phyloP scores from a whole-genome alignment of 1,140 invertebrate genomes.

The Drosophila varians region DNA sequence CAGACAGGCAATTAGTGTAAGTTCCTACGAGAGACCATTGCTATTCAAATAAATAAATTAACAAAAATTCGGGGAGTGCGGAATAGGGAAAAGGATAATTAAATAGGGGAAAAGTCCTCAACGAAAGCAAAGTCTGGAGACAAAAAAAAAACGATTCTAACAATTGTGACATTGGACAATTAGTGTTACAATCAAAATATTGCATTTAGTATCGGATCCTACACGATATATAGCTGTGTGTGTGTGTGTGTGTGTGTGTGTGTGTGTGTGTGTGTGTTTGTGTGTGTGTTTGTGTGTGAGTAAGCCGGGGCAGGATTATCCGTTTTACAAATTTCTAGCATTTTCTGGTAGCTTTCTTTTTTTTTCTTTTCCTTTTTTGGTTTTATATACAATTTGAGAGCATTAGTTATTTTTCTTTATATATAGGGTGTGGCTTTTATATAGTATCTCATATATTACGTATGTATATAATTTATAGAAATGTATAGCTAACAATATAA shows the following conservation, averaged over 20 bases:
- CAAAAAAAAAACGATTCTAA: conserved; percentile 24
- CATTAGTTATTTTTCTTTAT: conserved; percentile 23
- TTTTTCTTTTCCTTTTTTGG: conserved; percentile 10
- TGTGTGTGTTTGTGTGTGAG: conserved; percentile 12
- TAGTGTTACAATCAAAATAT: conserved; percentile 18
- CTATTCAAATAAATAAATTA: conserved; percentile 44
- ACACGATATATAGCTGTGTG: conserved; percentile 9
- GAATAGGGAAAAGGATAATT: background rate
- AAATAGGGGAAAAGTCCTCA: conserved; percentile 48
- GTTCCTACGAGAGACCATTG: conserved; percentile 7
- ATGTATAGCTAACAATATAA: conserved; percentile 69
- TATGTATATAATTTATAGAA: conserved; percentile 44
- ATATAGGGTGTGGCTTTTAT: conserved; percentile 14
- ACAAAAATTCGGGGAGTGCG: conserved; percentile 5
- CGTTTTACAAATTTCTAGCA: conserved; percentile 38
- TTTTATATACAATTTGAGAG: conserved; percentile 61
- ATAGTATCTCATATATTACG: conserved; percentile 22
- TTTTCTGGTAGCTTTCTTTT: conserved; percentile 6
- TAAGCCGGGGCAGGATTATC: conserved; percentile 30
- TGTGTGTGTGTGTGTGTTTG: no score
- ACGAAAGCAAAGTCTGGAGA: conserved; percentile 50
- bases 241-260: conserved; percentile 24
- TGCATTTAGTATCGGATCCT: conserved; percentile 5
- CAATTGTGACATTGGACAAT: conserved; percentile 66
- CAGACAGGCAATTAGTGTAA: background rate